These are phyloP conservation scores for Mustelus asterias DNA, from an alignment of 2,113 vertebrate genomes.

Conservation along the genomic window DNA sequence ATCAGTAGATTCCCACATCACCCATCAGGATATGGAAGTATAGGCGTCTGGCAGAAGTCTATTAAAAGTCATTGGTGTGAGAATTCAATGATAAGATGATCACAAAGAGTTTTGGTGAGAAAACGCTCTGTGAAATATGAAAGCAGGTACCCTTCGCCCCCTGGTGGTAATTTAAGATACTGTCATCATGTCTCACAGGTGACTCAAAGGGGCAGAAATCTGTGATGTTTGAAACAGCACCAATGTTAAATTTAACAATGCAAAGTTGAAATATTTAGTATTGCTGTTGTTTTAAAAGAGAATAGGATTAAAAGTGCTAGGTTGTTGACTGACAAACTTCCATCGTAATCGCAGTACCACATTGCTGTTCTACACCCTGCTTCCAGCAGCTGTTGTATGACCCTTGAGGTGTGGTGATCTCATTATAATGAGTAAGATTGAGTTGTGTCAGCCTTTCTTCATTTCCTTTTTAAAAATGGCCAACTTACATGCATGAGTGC, in stretches of 20 bases:
- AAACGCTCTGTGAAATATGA: background rate
- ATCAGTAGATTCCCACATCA: background rate
- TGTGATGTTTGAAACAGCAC: background rate
- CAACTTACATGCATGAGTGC: background rate
- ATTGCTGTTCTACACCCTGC: background rate
- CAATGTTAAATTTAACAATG: background rate
- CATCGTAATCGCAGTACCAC: background rate
- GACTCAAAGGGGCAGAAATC: background rate
- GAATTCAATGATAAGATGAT: background rate
- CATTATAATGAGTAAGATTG: background rate
- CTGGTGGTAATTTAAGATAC: background rate
- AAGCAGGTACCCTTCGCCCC: background rate
- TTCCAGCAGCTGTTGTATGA: background rate
- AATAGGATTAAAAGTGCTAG: background rate
- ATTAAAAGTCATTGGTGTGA: background rate
- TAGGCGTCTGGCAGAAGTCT: background rate
- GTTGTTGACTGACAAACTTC: background rate
- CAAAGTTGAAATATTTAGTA: background rate
- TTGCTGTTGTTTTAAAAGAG: background rate
- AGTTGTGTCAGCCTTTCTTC: background rate
- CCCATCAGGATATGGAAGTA: background rate
- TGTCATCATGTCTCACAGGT: background rate
- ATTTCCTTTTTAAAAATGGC: background rate
- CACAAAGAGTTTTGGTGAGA: background rate
- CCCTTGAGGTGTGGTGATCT: background rate